phyloP scores from a whole-genome alignment of 2,888 invertebrate species.

The Ectemnius lituratus region DNA sequence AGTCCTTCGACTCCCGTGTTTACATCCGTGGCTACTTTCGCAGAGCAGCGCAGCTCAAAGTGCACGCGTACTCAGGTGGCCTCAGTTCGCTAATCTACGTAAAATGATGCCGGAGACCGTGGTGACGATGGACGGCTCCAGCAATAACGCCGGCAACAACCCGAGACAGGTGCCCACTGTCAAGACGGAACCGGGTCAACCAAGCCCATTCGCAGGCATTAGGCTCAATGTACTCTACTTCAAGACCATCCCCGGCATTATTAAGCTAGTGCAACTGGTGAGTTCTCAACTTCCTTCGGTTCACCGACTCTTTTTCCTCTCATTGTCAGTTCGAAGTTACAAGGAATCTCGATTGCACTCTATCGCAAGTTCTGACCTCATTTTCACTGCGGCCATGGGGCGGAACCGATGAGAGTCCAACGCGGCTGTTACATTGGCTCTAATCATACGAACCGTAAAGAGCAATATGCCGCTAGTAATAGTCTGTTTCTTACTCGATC shows the following conservation, averaged over 20 bases:
- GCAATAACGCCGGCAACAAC: conserved; percentile 77
- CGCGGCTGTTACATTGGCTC: too few species aligned
- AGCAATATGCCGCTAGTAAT: too few species aligned
- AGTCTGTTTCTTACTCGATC: too few species aligned
- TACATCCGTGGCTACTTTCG: conserved; percentile 36
- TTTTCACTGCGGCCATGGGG: too few species aligned
- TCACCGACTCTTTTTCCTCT: background rate
- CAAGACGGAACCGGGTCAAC: conserved; percentile 79
- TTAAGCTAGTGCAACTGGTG: conserved; percentile 91
- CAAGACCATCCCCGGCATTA: conserved; percentile 87
- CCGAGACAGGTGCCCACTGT: conserved; percentile 76
- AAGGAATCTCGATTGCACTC: too few species aligned
- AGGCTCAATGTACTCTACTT: conserved; percentile 89
- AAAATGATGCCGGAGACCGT: conserved; percentile 91
- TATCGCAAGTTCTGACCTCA: too few species aligned
- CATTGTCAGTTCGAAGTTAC: too few species aligned
- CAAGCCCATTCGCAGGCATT: conserved; percentile 83
- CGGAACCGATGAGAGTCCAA: too few species aligned
- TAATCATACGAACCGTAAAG: too few species aligned
- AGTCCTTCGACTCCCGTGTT: conserved; percentile 34
- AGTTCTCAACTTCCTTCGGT: conserved; percentile 73
- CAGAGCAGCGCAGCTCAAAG: conserved; percentile 21
- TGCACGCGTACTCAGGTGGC: conserved; percentile 10
- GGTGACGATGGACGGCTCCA: conserved; percentile 86
- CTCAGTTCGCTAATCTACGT: conserved; percentile 26